Conservation (phyloP, 2,888 invertebrate genomes). For the Pterostichus madidus region DNA sequence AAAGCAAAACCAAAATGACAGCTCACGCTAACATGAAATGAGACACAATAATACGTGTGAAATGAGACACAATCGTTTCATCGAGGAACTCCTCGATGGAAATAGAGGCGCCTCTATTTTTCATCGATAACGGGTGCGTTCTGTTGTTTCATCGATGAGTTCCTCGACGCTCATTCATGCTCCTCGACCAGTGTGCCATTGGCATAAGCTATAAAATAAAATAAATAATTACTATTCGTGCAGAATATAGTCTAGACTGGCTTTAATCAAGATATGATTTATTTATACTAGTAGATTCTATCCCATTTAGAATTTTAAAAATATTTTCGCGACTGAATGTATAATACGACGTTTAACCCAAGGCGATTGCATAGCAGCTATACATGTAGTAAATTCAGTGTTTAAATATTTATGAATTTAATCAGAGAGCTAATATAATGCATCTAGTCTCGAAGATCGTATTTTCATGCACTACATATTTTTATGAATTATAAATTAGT, state of each 20-base stretch:
- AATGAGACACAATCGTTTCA: too few relatives aligned
- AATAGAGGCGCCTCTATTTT: too few relatives aligned
- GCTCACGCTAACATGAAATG: too few relatives aligned
- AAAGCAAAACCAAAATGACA: too few relatives aligned
- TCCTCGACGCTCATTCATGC: too few relatives aligned
- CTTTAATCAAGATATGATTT: constrained; percentile 28
- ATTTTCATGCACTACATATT: constrained; percentile 31
- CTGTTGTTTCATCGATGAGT: too few relatives aligned
- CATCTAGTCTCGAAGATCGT: neutral
- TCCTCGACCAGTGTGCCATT: too few relatives aligned
- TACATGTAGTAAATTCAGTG: constrained; percentile 16
- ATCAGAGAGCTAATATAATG: constrained; percentile 8
- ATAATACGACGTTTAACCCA: constrained; percentile 1
- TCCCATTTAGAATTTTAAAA: constrained; percentile 19
- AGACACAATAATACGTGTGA: too few relatives aligned
- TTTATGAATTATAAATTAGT: constrained; percentile 34
- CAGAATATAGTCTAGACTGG: neutral
- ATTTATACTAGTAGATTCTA: constrained; percentile 10
- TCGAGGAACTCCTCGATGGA: too few relatives aligned
- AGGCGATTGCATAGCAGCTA: constrained; percentile 8
- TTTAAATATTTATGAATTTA: constrained; percentile 27
- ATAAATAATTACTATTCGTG: constrained; percentile 25
- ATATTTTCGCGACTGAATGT: constrained; percentile 25
- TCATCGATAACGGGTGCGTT: too few relatives aligned
- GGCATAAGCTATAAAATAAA: neutral